phyloP scores from a whole-genome alignment of 2,888 invertebrate genomes.

The Trissolcus brochymenae region DNA sequence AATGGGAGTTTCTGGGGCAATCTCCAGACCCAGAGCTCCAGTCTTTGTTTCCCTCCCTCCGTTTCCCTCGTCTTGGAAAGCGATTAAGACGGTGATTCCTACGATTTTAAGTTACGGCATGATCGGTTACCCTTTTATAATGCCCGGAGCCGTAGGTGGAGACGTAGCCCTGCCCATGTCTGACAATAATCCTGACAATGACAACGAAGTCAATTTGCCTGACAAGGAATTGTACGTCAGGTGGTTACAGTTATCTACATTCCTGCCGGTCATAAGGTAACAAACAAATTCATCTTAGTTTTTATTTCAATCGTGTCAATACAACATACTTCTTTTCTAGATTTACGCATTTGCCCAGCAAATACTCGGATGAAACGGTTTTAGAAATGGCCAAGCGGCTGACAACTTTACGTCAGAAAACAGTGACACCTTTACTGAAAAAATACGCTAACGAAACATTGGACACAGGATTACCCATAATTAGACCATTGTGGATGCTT shows the following conservation, averaged over 20 bases:
- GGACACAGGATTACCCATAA: conserved; percentile 88
- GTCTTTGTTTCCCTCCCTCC: conserved; percentile 91
- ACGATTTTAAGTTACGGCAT: conserved; percentile 92
- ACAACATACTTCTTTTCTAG: too few relatives aligned
- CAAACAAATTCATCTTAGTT: too few relatives aligned
- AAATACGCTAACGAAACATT: conserved; percentile 87
- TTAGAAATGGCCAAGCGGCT: conserved; percentile 86
- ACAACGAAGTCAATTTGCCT: conserved; percentile 85
- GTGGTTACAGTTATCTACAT: conserved; percentile 94
- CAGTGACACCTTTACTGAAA: conserved; percentile 85
- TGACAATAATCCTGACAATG: conserved; percentile 84
- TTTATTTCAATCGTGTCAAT: too few relatives aligned
- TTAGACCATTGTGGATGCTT: conserved; percentile 93
- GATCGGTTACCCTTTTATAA: conserved; percentile 93
- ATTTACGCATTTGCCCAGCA: conserved; percentile 92
- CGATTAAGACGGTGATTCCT: conserved; percentile 88
- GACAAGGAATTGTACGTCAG: conserved; percentile 88
- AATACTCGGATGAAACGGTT: conserved; percentile 88
- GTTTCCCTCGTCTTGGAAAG: conserved; percentile 92
- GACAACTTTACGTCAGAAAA: conserved; percentile 84
- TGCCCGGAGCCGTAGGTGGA: conserved; percentile 96
- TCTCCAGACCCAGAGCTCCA: conserved; percentile 88
- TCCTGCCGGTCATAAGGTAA: conserved; percentile 90
- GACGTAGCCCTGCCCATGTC: conserved; percentile 84
- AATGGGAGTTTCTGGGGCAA: conserved; percentile 90